Base-by-base conservation (phyloP, 2,797 vertebrate species). In the Pseudochirops corinnae region DNA sequence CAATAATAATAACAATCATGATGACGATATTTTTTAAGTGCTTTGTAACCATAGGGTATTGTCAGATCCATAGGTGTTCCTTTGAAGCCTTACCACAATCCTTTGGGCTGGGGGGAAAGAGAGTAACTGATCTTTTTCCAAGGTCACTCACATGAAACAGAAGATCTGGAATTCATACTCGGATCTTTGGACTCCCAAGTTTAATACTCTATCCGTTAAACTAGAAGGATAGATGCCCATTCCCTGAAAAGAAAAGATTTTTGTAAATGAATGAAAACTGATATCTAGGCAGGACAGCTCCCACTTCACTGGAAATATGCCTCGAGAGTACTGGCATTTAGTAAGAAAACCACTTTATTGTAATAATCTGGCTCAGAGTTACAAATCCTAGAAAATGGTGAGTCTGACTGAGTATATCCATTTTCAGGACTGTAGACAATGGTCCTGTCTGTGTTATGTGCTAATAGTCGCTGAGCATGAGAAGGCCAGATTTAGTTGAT, bases 351-450 rank as follows among this genome's bases (percentile, higher is more conserved):
- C 55, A 39, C 92, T 95, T 90, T 31, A 29, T 53, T 95, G 90
- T 91, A 94, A 93, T 97, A 87, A 62, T 29, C 28, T 26, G 39
- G 92, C 56, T 93, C 93, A 93, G 94, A 62, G 13, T 90, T 82
- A 50, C 10, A 55, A 56, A 90, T 21, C 93, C 92, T 50, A 57
- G 57, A 90, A 90, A 58, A 29, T 9, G 58, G 5, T 96, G 94
- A 91, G 26, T 92, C 46, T 90, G 29, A 5, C 52, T 90, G 50
- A 93, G 46, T 55, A 50, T 94, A 95, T 94, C 10, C 5, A 16
- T 90, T 96, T 93, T 95, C 46, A 93, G 12, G 50, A 31, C 14
- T 52, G 50, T 28, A 29, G 53, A 55, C 50, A 91, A 33, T 53
- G 18, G 29, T 90, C 96, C 90, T 67, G 57, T 29, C 28, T 18